Percentiles rank a stretch among this genome's conserved stretches.
Conservation (phyloP, 2,888 invertebrate genomes). For the Idaea biselata region DNA sequence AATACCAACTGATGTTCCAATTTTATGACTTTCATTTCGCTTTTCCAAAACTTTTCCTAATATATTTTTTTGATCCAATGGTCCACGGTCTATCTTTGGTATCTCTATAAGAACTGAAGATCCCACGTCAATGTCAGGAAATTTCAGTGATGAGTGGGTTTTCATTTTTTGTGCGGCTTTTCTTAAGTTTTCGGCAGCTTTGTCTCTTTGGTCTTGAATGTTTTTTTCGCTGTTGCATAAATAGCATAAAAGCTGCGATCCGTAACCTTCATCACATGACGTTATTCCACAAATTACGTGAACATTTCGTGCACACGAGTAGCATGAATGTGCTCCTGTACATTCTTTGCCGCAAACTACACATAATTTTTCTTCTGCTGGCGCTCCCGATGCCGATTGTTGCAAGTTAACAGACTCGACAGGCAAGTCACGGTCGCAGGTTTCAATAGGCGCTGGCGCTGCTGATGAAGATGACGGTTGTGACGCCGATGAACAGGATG, state of each 20-base stretch:
- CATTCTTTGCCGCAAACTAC: constrained; percentile 4
- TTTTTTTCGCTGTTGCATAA: constrained; percentile 1
- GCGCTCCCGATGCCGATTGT: no score
- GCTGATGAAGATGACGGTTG: no score
- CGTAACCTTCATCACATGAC: constrained; percentile 3
- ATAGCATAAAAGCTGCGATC: background rate
- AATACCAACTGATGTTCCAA: background rate
- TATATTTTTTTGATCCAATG: constrained; percentile 4
- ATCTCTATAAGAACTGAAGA: constrained; percentile 3
- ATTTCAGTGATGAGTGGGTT: constrained; percentile 5
- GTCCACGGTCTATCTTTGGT: constrained; percentile 7
- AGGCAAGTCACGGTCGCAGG: no score
- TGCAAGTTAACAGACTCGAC: no score
- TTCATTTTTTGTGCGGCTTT: constrained; percentile 5
- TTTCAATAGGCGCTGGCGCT: no score
- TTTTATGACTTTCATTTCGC: background rate
- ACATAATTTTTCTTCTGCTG: constrained; percentile 7
- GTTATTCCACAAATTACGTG: constrained; percentile 5
- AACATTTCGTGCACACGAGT: background rate
- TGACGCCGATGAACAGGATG: no score
- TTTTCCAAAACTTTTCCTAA: constrained; percentile 4
- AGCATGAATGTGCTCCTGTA: constrained; percentile 3
- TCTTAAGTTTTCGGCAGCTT: constrained; percentile 2
- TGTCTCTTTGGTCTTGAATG: background rate
- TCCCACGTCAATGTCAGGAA: background rate